Evolutionary conservation across 2,888 invertebrate genomes (phyloP).

Genomic region (Hirtodrosophila histrioides): DNA sequence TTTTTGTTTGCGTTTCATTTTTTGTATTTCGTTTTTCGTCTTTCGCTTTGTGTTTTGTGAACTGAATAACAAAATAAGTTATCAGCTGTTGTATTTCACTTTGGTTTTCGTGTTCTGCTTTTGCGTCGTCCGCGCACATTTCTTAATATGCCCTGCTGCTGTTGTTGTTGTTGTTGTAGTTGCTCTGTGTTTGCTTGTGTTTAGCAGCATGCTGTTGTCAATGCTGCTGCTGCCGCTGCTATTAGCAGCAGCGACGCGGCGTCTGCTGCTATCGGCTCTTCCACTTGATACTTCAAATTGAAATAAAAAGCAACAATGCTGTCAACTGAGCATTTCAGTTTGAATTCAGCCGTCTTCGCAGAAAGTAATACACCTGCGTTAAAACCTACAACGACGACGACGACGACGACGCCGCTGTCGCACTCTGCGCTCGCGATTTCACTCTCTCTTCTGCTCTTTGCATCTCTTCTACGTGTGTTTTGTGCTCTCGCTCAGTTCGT

Average conservation of each 20-base stretch:
- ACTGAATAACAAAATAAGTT: slow-evolving; percentile 36
- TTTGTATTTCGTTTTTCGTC: background rate
- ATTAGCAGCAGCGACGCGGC: slow-evolving; percentile 45
- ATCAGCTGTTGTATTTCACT: slow-evolving; percentile 75
- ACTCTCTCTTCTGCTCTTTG: slow-evolving; percentile 21
- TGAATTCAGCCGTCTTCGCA: slow-evolving; percentile 75
- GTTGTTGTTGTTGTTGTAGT: slow-evolving; percentile 30
- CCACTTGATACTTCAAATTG: slow-evolving; percentile 59
- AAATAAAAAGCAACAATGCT: slow-evolving; percentile 78
- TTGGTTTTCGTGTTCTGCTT: slow-evolving; percentile 26
- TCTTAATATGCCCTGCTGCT: slow-evolving; percentile 23
- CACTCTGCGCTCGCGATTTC: slow-evolving; percentile 6
- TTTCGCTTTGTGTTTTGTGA: slow-evolving; percentile 34
- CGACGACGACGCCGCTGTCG: slow-evolving; percentile 6
- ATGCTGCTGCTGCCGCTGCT: slow-evolving; percentile 31
- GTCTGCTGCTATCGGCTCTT: slow-evolving; percentile 71
- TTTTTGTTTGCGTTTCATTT: slow-evolving; percentile 39
- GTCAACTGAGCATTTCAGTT: slow-evolving; percentile 79
- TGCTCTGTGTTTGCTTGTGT: slow-evolving; percentile 39
- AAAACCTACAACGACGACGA: slow-evolving; percentile 8
- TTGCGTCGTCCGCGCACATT: slow-evolving; percentile 37
- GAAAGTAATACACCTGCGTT: slow-evolving; percentile 66
- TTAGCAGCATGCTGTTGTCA: slow-evolving; percentile 59
- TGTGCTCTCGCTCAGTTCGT: slow-evolving; percentile 32
- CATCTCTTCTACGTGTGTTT: slow-evolving; percentile 36